These are phyloP conservation scores for Drosophila oshimai DNA, from an alignment of 1,140 invertebrate species.

Conservation along the genomic window DNA sequence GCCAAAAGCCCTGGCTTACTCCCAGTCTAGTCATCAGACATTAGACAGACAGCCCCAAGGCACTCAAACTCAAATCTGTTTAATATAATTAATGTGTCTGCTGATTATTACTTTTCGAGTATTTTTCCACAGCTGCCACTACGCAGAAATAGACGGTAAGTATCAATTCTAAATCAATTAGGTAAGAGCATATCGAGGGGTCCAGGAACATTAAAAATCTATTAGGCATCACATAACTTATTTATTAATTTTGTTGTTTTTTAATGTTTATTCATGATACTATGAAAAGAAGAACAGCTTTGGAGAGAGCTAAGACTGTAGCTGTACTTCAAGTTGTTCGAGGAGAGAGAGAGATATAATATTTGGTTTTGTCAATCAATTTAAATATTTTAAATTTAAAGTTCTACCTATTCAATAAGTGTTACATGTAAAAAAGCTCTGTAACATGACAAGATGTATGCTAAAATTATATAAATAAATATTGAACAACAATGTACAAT, in stretches of 20 bases:
- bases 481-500: too few relatives aligned
- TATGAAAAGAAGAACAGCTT: too few relatives aligned
- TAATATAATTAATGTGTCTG: conserved; percentile 64
- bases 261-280: too few relatives aligned
- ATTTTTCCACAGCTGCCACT: background rate
- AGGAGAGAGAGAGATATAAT: too few relatives aligned
- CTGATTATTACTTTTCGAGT: conserved; percentile 32
- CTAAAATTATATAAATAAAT: too few relatives aligned
- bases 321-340: too few relatives aligned
- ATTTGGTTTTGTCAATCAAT: too few relatives aligned
- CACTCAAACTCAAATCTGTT: conserved; percentile 40
- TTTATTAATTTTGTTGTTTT: background rate
- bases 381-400: too few relatives aligned
- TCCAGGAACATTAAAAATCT: conserved; percentile 21
- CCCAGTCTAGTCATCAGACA: conserved; percentile 14
- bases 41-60: conserved; percentile 11
- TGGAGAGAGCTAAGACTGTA: too few relatives aligned
- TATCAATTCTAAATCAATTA: conserved; percentile 44
- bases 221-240: background rate
- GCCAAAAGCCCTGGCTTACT: background rate
- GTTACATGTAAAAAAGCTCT: too few relatives aligned
- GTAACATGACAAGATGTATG: too few relatives aligned
- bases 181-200: background rate
- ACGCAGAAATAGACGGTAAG: background rate
- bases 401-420: too few relatives aligned